Evolutionary conservation across 2,888 invertebrate genomes (phyloP).

Genomic region (Acrobasis suavella): DNA sequence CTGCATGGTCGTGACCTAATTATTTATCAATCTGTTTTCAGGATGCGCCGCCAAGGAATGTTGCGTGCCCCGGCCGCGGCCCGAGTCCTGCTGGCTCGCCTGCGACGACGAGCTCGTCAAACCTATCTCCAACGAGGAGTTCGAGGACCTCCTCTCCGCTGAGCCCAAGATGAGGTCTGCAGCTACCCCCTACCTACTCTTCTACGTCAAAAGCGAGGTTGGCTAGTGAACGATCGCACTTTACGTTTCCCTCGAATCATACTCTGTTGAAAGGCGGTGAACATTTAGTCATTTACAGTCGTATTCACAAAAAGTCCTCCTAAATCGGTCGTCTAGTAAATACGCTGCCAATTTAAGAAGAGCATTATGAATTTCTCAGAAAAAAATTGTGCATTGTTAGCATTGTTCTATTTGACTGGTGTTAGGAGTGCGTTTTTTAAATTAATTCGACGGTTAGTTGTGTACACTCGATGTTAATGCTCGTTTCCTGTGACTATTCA

Average conservation of each 20-base stretch:
- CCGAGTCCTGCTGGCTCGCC: conserved; percentile 87
- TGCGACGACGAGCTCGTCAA: conserved; percentile 94
- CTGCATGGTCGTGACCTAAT: no score
- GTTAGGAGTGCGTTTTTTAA: no score
- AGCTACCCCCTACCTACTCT: conserved; percentile 93
- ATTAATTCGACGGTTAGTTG: background rate
- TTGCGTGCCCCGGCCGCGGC: conserved; percentile 74
- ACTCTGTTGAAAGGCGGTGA: background rate
- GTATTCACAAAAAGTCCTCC: no score
- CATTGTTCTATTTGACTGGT: no score
- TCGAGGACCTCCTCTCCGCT: conserved; percentile 88
- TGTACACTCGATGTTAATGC: background rate
- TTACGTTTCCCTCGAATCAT: conserved; percentile 6
- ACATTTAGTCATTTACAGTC: conserved; percentile 9
- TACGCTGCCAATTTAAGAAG: no score
- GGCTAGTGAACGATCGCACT: conserved; percentile 50
- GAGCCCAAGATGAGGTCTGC: conserved; percentile 88
- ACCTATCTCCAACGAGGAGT: conserved; percentile 89
- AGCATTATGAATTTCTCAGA: no score
- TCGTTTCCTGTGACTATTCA: background rate
- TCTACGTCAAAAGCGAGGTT: conserved; percentile 87
- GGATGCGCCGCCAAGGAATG: conserved; percentile 81
- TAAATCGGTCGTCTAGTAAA: no score
- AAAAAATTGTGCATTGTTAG: no score
- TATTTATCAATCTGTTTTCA: conserved; percentile 24